These are phyloP conservation scores for Silurus aristotelis DNA, from an alignment of 2,797 vertebrate species.

Conservation along the genomic window DNA sequence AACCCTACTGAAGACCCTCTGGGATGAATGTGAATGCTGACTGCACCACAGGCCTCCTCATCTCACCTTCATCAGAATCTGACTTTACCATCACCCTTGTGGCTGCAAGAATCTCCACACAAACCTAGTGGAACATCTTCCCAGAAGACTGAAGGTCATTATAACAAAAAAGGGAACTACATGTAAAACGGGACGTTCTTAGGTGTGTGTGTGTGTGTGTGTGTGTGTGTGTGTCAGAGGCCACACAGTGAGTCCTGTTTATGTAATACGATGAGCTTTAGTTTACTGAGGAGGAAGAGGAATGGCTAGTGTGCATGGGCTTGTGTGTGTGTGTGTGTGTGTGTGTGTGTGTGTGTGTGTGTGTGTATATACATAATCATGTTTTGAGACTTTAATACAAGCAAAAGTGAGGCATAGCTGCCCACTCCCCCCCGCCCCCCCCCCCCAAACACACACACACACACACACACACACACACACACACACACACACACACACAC, in stretches of 20 bases:
- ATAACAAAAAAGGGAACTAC: no score
- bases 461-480: neutral
- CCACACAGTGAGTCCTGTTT: neutral
- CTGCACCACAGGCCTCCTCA: no score
- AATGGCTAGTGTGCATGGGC: slow-evolving; percentile 2
- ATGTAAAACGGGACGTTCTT: neutral
- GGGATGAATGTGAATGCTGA: no score
- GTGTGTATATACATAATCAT: neutral
- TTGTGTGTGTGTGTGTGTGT: slow-evolving; percentile 11
- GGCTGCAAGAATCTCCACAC: no score
- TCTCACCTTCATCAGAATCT: no score
- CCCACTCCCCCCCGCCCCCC: neutral
- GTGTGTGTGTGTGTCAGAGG: neutral
- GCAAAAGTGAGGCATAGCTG: neutral
- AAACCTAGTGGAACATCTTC: no score
- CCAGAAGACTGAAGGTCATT: no score
- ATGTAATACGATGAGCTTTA: slow-evolving; percentile 11
- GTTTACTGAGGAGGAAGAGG: slow-evolving; percentile 18
- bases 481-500: neutral
- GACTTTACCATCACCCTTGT: no score
- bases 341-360: neutral
- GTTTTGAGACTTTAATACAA: neutral
- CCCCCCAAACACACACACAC: neutral
- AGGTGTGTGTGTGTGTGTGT: neutral
- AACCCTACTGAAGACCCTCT: no score